Percentiles rank a stretch among this genome's conserved stretches.
Evolutionary conservation across 92 coral and sea anemone species (phyloP).

Genomic region (Pocillopora meandrina): DNA sequence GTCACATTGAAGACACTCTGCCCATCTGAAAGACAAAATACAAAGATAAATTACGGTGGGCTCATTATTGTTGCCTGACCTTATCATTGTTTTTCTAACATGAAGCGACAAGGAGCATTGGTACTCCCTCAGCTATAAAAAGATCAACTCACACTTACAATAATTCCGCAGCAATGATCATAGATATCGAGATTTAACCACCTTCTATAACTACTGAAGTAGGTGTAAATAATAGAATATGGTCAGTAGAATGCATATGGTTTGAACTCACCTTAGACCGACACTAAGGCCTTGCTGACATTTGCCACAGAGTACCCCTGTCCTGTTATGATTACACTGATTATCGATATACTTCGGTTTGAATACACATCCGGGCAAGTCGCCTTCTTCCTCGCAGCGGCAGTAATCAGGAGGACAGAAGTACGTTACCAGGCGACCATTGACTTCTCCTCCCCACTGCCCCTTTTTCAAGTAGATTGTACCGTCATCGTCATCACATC

Average conservation of each 20-base stretch:
- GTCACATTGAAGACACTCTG: constrained; percentile 67
- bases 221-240: too few species aligned
- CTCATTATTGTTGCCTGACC: too few species aligned
- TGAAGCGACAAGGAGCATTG: too few species aligned
- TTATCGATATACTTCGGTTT: constrained; percentile 56
- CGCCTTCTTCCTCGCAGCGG: constrained; percentile 51
- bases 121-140: too few species aligned
- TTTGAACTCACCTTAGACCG: constrained; percentile 53
- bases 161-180: too few species aligned
- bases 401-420: constrained; percentile 88
- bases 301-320: constrained; percentile 85
- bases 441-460: constrained; percentile 83
- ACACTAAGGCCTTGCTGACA: constrained; percentile 77
- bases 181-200: too few species aligned
- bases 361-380: constrained; percentile 75
- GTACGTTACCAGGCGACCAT: constrained; percentile 75
- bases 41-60: not conserved
- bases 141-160: too few species aligned
- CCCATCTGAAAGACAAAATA: constrained; percentile 23
- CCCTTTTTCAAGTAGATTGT: constrained; percentile 77
- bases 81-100: too few species aligned
- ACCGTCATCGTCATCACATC: constrained; percentile 68
- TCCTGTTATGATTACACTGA: constrained; percentile 74
- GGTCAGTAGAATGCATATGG: not conserved
- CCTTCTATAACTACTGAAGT: too few species aligned